phyloP scores from a whole-genome alignment of 2,113 vertebrate species.

The Meriones unguiculatus region DNA sequence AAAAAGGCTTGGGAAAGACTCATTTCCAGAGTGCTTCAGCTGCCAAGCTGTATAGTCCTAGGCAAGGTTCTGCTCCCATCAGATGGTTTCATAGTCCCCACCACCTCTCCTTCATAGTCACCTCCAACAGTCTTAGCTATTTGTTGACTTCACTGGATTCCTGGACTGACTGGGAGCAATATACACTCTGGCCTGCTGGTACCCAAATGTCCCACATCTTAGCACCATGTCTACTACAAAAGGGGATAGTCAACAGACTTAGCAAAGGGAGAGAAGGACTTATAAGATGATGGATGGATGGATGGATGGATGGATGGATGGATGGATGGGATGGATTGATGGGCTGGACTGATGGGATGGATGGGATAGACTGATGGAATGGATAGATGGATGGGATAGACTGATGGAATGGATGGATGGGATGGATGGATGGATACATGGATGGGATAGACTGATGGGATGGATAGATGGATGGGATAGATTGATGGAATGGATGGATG shows the following conservation, averaged over 20 bases:
- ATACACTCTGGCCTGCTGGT: accelerated
- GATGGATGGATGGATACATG: background rate
- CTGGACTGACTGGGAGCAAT: accelerated
- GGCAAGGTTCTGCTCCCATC: background rate
- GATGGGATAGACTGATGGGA: too few relatives aligned
- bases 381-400: background rate
- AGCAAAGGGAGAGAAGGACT: background rate
- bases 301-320: background rate
- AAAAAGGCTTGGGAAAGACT: too few relatives aligned
- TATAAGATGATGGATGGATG: too few relatives aligned
- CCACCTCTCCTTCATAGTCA: background rate
- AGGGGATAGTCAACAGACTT: background rate
- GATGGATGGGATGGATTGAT: too few relatives aligned
- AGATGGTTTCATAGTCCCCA: background rate
- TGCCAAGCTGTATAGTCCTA: accelerated
- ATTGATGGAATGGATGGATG: background rate
- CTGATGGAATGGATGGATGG: background rate
- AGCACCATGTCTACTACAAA: background rate
- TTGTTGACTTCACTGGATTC: background rate
- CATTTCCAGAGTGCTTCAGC: background rate
- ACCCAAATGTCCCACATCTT: background rate
- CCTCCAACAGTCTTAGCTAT: background rate
- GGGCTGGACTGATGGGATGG: too few relatives aligned
- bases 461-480: too few relatives aligned
- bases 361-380: too few relatives aligned